Percentiles rank a stretch among this genome's conserved stretches.
Evolutionary conservation across 2,888 invertebrate species (phyloP).

Genomic region (Pachymerium ferrugineum): DNA sequence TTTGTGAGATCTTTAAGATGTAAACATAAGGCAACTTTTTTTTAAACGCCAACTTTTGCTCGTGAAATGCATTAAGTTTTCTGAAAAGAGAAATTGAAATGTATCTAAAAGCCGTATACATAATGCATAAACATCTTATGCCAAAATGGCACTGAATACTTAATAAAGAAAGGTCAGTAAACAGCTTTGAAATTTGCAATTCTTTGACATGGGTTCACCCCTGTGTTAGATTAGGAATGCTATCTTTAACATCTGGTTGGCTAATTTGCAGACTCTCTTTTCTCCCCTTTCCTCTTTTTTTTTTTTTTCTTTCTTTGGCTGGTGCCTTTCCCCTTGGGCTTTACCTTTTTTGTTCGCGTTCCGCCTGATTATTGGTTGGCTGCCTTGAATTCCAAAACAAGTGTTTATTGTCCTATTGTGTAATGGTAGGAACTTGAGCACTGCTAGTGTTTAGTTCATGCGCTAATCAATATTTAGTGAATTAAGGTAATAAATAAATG

Average conservation of each 20-base stretch:
- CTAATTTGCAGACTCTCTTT: neutral
- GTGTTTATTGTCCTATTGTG: neutral
- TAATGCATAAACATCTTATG: neutral
- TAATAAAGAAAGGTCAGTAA: neutral
- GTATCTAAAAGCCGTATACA: neutral
- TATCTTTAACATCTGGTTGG: neutral
- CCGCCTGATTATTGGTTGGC: neutral
- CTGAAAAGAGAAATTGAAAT: neutral
- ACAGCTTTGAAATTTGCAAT: neutral
- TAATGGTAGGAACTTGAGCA: too few relatives aligned
- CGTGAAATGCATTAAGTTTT: too few relatives aligned
- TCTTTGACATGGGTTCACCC: neutral
- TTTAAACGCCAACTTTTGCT: too few relatives aligned
- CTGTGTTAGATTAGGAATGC: neutral
- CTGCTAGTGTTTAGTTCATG: too few relatives aligned
- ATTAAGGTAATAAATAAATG: too few relatives aligned
- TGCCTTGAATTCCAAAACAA: neutral
- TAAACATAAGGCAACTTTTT: too few relatives aligned
- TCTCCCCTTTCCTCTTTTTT: neutral
- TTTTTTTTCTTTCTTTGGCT: neutral
- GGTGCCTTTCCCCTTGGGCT: neutral
- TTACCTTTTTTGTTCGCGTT: neutral
- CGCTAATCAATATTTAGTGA: too few relatives aligned
- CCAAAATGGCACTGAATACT: neutral
- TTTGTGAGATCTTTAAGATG: too few relatives aligned